Evolutionary conservation across 2,797 vertebrate species (phyloP).

Genomic region (Rhadinocentrus ornatus): DNA sequence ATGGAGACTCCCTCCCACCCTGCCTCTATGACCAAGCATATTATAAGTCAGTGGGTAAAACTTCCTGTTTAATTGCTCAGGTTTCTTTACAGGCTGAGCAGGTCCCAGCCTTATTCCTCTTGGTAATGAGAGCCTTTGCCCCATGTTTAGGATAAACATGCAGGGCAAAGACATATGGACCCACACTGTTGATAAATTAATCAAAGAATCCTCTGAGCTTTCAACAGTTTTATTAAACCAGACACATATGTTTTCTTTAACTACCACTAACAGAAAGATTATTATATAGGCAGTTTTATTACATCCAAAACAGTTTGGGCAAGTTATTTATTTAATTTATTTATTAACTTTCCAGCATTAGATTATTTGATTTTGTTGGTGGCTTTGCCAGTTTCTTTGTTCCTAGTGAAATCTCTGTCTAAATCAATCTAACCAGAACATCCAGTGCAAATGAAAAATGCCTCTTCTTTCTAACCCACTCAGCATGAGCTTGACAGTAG

Average conservation of each 20-base stretch:
- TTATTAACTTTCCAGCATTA: neutral
- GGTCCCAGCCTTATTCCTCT: conserved; percentile 6
- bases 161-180: neutral
- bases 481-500: neutral
- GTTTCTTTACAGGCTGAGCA: conserved; percentile 23
- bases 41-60: conserved; percentile 31
- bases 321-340: too few species aligned
- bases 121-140: neutral
- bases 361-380: neutral
- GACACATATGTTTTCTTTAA: neutral
- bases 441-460: neutral
- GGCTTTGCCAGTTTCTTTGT: neutral
- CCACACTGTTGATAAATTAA: neutral
- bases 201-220: neutral
- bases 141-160: neutral
- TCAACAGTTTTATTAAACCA: conserved; percentile 12
- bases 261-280: neutral
- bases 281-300: neutral
- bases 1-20: conserved; percentile 56
- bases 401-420: neutral
- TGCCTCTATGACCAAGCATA: conserved; percentile 16
- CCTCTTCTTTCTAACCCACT: neutral
- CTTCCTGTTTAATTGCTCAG: conserved; percentile 29
- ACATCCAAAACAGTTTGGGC: neutral
- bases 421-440: neutral